Evolutionary conservation across 2,797 vertebrate species (phyloP).

Genomic region (Smutsia temminckii): DNA sequence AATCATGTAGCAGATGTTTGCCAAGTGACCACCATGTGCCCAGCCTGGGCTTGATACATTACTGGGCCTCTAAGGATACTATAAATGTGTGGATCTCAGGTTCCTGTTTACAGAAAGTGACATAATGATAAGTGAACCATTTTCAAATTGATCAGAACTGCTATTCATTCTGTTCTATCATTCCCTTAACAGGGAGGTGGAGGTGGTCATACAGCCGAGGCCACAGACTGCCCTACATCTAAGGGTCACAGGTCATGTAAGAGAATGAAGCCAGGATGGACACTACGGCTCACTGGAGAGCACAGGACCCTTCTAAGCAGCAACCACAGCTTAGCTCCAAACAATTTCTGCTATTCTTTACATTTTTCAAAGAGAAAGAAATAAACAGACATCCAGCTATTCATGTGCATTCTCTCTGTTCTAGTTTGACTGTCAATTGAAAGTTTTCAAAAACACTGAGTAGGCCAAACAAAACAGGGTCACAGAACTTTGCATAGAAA

Average conservation of each 20-base stretch:
- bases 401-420: background rate
- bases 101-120: slow-evolving; percentile 1
- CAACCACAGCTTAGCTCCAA: background rate
- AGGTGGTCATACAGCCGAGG: background rate
- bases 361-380: slow-evolving; percentile 31
- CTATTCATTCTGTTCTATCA: background rate
- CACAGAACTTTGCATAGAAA: background rate
- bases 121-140: background rate
- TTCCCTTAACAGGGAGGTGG: background rate
- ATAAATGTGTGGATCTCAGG: background rate
- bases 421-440: background rate
- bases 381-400: background rate
- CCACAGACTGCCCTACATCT: background rate
- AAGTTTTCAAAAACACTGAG: slow-evolving; percentile 5
- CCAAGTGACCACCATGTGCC: background rate
- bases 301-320: background rate
- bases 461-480: background rate
- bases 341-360: background rate
- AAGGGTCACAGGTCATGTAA: no score
- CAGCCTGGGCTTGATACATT: background rate
- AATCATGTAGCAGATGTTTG: background rate
- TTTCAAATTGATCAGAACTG: background rate
- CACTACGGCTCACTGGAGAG: no score
- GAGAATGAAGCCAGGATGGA: background rate
- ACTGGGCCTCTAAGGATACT: background rate